These are phyloP conservation scores for Drosophila murphyi DNA, from an alignment of 1,140 invertebrate genomes.

Conservation along the genomic window DNA sequence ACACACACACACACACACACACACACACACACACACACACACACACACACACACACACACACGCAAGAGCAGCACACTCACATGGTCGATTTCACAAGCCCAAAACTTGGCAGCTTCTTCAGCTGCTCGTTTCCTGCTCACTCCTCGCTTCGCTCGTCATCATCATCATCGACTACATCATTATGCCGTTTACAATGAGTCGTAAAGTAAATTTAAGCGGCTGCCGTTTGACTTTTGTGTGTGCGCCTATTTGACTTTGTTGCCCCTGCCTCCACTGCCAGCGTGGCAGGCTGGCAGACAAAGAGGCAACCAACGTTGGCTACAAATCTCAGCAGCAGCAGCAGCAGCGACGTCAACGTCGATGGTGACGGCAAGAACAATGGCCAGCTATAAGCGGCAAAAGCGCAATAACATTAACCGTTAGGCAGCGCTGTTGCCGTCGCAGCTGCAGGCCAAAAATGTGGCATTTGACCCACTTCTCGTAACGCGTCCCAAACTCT, in stretches of 20 bases:
- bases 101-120: conserved; percentile 24
- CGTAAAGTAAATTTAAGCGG: conserved; percentile 70
- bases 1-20: conserved; percentile 35
- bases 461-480: conserved; percentile 75
- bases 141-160: not conserved
- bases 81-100: conserved; percentile 27
- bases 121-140: conserved; percentile 3
- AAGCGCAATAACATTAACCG: conserved; percentile 81
- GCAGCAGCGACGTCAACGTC: not conserved
- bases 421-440: conserved; percentile 54
- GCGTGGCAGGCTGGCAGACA: conserved; percentile 1
- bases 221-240: conserved; percentile 64
- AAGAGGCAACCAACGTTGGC: not conserved
- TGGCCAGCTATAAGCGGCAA: conserved; percentile 75
- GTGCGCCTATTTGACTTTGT: conserved; percentile 47
- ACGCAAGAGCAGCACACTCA: conserved; percentile 8
- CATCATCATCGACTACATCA: conserved; percentile 41
- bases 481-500: conserved; percentile 53
- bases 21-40: conserved; percentile 19
- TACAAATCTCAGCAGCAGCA: conserved; percentile 37
- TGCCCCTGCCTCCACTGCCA: conserved; percentile 6
- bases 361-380: conserved; percentile 56
- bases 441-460: conserved; percentile 65
- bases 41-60: conserved; percentile 6
- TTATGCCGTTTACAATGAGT: conserved; percentile 68